Percentiles rank a stretch among this genome's conserved stretches.
Evolutionary conservation across 2,113 vertebrate species (phyloP).

Genomic region (Apeltes quadracus): DNA sequence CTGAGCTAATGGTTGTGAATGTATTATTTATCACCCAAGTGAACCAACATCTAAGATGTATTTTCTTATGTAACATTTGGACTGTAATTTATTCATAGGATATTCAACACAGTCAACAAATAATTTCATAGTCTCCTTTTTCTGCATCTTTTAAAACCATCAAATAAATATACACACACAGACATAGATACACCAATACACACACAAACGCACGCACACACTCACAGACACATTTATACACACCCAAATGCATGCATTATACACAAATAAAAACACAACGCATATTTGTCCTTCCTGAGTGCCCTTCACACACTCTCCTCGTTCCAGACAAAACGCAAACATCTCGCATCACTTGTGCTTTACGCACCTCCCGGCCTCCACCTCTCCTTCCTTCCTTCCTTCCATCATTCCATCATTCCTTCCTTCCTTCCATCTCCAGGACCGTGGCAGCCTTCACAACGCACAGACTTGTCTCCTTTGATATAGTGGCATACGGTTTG

Average conservation of each 20-base stretch:
- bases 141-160: background rate
- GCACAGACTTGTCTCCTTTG: conserved; percentile 62
- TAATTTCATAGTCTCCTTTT: background rate
- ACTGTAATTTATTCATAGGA: background rate
- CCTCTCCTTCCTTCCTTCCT: conserved; percentile 16
- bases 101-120: background rate
- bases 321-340: conserved; percentile 83
- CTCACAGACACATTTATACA: background rate
- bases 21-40: background rate
- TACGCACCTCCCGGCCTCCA: conserved; percentile 31
- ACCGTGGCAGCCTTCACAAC: conserved; percentile 51
- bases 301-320: conserved; percentile 80
- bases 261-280: conserved; percentile 30
- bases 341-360: conserved; percentile 54
- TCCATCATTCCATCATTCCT: conserved; percentile 4
- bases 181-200: conserved; percentile 5
- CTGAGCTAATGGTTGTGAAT: background rate
- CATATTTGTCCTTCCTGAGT: conserved; percentile 18
- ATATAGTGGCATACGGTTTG: conserved; percentile 78
- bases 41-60: too few species aligned
- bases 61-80: background rate
- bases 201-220: conserved; percentile 11
- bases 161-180: background rate
- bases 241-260: conserved; percentile 4
- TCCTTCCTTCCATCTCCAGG: conserved; percentile 9